A percentile compares a stretch with the other conserved stretches of the same genome.
Conservation (phyloP, 2,888 invertebrate genomes). For the Epirrhoe alternata region DNA sequence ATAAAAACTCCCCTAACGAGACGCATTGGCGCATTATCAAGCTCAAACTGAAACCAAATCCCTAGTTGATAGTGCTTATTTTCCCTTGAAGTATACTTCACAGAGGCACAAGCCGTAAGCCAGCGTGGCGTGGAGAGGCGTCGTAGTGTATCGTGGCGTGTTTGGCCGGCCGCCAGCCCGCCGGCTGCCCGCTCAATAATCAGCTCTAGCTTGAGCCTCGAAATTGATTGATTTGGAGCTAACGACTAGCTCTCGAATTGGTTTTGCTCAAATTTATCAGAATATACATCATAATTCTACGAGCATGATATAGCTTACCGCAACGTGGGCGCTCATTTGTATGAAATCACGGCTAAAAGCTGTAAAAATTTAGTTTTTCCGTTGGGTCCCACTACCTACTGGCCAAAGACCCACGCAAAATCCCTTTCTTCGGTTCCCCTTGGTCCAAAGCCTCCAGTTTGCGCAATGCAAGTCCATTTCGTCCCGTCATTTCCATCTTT, state of each 20-base stretch:
- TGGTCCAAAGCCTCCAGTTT: no score
- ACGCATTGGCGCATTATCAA: not conserved
- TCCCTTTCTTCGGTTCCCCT: no score
- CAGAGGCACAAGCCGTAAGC: slow-evolving; percentile 8
- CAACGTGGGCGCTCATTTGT: no score
- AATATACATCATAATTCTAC: not conserved
- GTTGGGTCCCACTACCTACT: no score
- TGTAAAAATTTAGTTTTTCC: no score
- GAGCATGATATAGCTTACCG: no score
- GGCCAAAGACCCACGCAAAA: no score
- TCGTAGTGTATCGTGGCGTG: slow-evolving; percentile 32
- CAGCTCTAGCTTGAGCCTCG: slow-evolving; percentile 20
- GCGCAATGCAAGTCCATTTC: no score
- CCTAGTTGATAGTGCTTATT: not conserved
- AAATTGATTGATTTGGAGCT: slow-evolving; percentile 24
- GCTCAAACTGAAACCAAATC: not conserved
- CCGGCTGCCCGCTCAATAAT: slow-evolving; percentile 30
- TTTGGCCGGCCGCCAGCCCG: slow-evolving; percentile 31
- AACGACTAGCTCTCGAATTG: not conserved
- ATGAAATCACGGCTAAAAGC: no score
- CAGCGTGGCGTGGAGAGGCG: slow-evolving; percentile 31
- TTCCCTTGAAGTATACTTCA: not conserved
- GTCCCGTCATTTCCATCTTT: no score
- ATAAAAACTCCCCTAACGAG: no score
- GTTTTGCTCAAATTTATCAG: not conserved